A percentile compares a stretch with the other conserved stretches of the same genome.
These are phyloP conservation scores for Cotesia typhae DNA, from an alignment of 1,140 invertebrate genomes.

Conservation along the genomic window DNA sequence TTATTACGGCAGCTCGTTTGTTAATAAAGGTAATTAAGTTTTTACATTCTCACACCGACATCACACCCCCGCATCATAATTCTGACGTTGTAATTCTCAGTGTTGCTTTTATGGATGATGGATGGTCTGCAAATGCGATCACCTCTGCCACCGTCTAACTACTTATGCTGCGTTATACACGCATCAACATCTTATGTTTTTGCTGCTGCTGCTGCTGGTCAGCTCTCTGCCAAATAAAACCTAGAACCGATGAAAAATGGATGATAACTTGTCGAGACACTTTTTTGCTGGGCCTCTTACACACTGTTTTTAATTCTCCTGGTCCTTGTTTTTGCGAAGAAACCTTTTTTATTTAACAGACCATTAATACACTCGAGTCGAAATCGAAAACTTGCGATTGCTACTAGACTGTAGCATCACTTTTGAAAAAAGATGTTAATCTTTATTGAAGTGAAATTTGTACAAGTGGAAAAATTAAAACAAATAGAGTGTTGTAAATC, in stretches of 20 bases:
- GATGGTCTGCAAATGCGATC: constrained; percentile 44
- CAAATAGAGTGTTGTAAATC: too few relatives aligned
- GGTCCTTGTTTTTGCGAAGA: constrained; percentile 7
- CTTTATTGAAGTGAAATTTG: too few relatives aligned
- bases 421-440: too few relatives aligned
- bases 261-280: constrained; percentile 46
- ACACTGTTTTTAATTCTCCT: constrained; percentile 28
- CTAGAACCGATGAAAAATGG: constrained; percentile 59
- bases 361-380: too few relatives aligned
- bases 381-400: too few relatives aligned
- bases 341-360: too few relatives aligned
- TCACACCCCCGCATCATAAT: constrained; percentile 47
- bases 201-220: background rate
- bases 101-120: constrained; percentile 51
- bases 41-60: constrained; percentile 54
- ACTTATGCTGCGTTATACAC: constrained; percentile 6
- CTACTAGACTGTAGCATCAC: too few relatives aligned
- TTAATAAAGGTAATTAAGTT: constrained; percentile 67
- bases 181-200: too few relatives aligned
- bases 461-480: too few relatives aligned
- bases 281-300: constrained; percentile 46
- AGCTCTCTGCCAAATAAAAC: constrained; percentile 24
- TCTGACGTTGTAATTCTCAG: constrained; percentile 16
- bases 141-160: too few relatives aligned
- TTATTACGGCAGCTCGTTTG: constrained; percentile 46